phyloP scores from a whole-genome alignment of 2,797 vertebrate species.

The Morelia viridis region DNA sequence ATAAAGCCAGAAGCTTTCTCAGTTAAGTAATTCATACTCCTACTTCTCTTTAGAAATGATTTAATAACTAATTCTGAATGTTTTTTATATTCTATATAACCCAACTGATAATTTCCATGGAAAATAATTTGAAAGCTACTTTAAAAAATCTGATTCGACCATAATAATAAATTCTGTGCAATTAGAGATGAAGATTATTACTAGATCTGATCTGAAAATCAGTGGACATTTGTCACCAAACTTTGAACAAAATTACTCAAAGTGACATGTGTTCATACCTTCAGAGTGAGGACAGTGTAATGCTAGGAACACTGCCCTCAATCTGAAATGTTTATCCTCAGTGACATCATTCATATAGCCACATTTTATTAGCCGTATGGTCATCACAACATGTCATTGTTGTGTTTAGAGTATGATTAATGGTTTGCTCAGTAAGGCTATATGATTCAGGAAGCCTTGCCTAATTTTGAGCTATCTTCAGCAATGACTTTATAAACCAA shows the following conservation, averaged over 20 bases:
- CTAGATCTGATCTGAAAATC: background rate
- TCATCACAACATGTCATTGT: background rate
- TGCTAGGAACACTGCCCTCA: background rate
- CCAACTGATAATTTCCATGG: slow-evolving; percentile 28
- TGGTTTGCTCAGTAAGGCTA: background rate
- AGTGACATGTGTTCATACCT: background rate
- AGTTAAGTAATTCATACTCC: slow-evolving; percentile 34
- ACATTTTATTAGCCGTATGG: background rate
- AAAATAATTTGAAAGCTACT: slow-evolving; percentile 17
- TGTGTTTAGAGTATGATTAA: background rate
- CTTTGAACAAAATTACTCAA: background rate
- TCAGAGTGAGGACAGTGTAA: background rate
- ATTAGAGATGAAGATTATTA: background rate
- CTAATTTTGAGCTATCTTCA: background rate
- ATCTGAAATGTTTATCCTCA: background rate
- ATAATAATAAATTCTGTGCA: background rate
- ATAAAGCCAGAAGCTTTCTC: slow-evolving; percentile 46
- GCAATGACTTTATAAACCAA: background rate
- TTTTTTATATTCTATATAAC: slow-evolving; percentile 24
- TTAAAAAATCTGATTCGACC: slow-evolving; percentile 8
- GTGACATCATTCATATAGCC: background rate
- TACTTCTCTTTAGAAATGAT: slow-evolving; percentile 44
- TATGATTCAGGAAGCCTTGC: slow-evolving; percentile 3
- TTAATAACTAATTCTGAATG: slow-evolving; percentile 41
- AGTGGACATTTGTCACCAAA: background rate